Percentiles rank a stretch among this genome's conserved stretches.
These are phyloP conservation scores for Arge pagana DNA, from an alignment of 2,888 invertebrate genomes.

Conservation along the genomic window DNA sequence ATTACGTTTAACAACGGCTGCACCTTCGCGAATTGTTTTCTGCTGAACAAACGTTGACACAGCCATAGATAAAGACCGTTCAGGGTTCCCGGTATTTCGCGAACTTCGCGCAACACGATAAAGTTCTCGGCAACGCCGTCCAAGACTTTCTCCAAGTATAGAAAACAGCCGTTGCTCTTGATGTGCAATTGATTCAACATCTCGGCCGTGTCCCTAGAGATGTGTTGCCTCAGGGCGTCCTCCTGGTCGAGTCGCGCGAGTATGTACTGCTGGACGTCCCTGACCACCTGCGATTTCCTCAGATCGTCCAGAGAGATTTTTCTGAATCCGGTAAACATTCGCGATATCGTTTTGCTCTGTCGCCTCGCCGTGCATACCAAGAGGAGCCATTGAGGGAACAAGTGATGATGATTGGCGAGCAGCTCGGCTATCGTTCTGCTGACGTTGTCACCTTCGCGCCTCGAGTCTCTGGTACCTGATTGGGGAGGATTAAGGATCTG, in stretches of 20 bases:
- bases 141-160: constrained; percentile 83
- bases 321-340: constrained; percentile 85
- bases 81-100: constrained; percentile 92
- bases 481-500: constrained; percentile 52
- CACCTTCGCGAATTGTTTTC: constrained; percentile 83
- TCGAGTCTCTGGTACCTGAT: constrained; percentile 60
- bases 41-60: constrained; percentile 89
- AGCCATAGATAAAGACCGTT: constrained; percentile 95
- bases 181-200: constrained; percentile 94
- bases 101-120: constrained; percentile 86
- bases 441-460: constrained; percentile 54
- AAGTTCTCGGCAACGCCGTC: constrained; percentile 94
- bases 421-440: constrained; percentile 78
- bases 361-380: constrained; percentile 86
- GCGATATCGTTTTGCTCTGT: constrained; percentile 80
- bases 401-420: constrained; percentile 85
- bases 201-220: constrained; percentile 90
- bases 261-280: constrained; percentile 95
- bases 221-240: constrained; percentile 83
- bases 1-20: constrained; percentile 85
- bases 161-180: constrained; percentile 91
- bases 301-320: constrained; percentile 92
- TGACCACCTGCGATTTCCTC: constrained; percentile 84
- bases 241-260: constrained; percentile 88
- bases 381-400: constrained; percentile 91